Conservation (phyloP, 2,888 invertebrate species). For the Melanargia galathea region DNA sequence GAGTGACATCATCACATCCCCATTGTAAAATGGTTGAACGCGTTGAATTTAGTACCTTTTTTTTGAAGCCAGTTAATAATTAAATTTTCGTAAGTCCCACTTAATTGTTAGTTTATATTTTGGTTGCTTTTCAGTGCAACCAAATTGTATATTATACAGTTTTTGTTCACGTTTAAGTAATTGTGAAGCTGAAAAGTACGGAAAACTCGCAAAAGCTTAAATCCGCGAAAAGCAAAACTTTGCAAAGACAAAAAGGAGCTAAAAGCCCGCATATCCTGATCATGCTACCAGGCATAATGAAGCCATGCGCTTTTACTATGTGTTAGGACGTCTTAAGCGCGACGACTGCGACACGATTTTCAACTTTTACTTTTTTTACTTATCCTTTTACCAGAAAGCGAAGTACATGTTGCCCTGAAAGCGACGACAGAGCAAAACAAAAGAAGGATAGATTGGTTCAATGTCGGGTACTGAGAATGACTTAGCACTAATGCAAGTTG, state of each 20-base stretch:
- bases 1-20: too few relatives aligned
- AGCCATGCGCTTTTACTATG: slow-evolving; percentile 24
- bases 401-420: neutral
- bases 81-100: too few relatives aligned
- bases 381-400: neutral
- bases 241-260: slow-evolving; percentile 27
- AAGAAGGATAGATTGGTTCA: too few relatives aligned
- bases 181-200: slow-evolving; percentile 11
- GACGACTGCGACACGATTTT: slow-evolving; percentile 8
- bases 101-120: too few relatives aligned
- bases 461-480: too few relatives aligned
- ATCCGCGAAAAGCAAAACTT: slow-evolving; percentile 26
- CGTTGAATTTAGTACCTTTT: too few relatives aligned
- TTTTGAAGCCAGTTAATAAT: too few relatives aligned
- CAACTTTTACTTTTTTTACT: neutral
- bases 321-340: neutral
- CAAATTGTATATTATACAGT: neutral
- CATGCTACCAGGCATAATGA: slow-evolving; percentile 26
- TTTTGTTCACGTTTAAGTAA: slow-evolving; percentile 17
- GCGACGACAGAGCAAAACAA: too few relatives aligned
- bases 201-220: slow-evolving; percentile 18
- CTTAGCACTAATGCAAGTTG: too few relatives aligned
- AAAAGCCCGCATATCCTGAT: slow-evolving; percentile 27
- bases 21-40: too few relatives aligned
- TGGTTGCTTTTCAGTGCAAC: neutral